These are phyloP conservation scores for Chironomus tepperi DNA, from an alignment of 1,140 invertebrate genomes.

Conservation along the genomic window DNA sequence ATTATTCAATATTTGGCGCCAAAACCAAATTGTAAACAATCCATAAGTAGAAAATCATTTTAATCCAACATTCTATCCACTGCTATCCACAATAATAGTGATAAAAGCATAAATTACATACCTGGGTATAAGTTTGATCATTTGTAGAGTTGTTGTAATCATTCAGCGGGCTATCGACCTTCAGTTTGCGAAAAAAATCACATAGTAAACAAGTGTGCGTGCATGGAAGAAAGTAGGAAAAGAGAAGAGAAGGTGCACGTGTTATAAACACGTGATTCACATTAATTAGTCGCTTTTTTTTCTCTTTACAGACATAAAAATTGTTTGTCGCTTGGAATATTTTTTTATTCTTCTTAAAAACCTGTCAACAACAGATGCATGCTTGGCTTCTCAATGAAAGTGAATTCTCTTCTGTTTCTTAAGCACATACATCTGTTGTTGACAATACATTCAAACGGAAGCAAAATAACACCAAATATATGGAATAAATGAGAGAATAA, in stretches of 20 bases:
- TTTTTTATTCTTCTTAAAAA: background rate
- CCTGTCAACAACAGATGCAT: background rate
- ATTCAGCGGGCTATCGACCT: background rate
- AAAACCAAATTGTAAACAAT: too few species aligned
- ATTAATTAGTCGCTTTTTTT: conserved; percentile 2
- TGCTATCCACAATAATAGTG: too few species aligned
- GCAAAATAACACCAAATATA: too few species aligned
- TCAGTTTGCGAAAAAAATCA: background rate
- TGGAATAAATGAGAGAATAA: too few species aligned
- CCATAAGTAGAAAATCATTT: too few species aligned
- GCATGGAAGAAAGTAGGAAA: background rate
- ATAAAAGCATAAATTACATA: background rate
- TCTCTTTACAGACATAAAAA: background rate
- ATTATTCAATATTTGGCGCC: too few species aligned
- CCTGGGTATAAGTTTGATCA: background rate
- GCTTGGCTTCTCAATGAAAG: too few species aligned
- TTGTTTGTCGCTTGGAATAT: background rate
- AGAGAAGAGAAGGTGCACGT: background rate
- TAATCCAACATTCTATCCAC: too few species aligned
- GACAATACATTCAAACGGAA: too few species aligned
- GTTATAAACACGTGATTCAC: background rate
- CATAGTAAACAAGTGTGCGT: background rate
- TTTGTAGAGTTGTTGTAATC: conserved; percentile 1
- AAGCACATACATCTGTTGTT: too few species aligned
- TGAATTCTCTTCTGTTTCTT: too few species aligned